phyloP scores from a whole-genome alignment of 2,113 vertebrate species.

The Caracal caracal region DNA sequence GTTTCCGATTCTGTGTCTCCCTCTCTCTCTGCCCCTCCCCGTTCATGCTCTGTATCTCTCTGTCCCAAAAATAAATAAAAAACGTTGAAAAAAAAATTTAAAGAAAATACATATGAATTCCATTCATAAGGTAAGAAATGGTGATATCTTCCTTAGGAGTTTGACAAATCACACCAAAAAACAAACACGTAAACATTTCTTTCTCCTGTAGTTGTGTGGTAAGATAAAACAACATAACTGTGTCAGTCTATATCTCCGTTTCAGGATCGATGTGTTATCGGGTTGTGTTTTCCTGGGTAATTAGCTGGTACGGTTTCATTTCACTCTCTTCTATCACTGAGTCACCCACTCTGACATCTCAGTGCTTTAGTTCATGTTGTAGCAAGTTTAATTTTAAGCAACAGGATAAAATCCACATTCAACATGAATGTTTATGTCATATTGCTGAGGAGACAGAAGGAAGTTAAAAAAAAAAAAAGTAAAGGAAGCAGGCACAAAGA shows the following conservation, averaged over 20 bases:
- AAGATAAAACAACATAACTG: background rate
- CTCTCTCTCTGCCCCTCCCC: too few species aligned
- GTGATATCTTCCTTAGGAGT: background rate
- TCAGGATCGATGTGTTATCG: slow-evolving; percentile 88
- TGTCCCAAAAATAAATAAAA: too few species aligned
- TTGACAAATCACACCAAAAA: background rate
- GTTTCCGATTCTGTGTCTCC: too few species aligned
- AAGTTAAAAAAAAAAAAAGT: background rate
- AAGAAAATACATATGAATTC: background rate
- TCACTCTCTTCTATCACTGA: slow-evolving; percentile 91
- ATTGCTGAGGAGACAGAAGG: background rate
- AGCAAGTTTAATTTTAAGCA: slow-evolving; percentile 71
- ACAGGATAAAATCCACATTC: background rate
- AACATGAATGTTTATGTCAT: background rate
- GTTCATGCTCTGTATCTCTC: too few species aligned
- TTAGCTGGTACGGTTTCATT: slow-evolving; percentile 90
- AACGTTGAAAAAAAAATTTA: too few species aligned
- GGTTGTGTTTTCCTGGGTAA: slow-evolving; percentile 89
- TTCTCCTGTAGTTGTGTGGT: background rate
- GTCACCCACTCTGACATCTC: slow-evolving; percentile 89
- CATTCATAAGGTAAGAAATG: background rate
- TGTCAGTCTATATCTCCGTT: slow-evolving; percentile 90
- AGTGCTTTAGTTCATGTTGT: slow-evolving; percentile 88
- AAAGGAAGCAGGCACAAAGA: background rate
- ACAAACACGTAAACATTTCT: background rate